A percentile compares a stretch with the other conserved stretches of the same genome.
These are phyloP conservation scores for Grammomys dolichurus DNA, from an alignment of 2,113 vertebrate species.

Conservation along the genomic window DNA sequence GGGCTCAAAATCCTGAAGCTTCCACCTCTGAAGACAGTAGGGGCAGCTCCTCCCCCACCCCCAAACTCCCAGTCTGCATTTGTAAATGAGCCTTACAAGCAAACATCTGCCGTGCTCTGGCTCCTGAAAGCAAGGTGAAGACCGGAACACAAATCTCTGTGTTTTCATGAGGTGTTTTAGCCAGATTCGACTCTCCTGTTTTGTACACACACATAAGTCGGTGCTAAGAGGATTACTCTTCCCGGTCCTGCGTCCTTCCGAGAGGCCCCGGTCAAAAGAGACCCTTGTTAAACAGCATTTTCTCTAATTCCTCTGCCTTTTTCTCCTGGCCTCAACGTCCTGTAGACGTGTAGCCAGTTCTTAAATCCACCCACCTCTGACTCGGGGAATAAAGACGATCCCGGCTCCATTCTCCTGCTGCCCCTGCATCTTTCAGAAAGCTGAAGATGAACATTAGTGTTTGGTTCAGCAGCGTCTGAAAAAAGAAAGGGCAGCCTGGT, in stretches of 20 bases:
- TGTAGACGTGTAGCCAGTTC: conserved; percentile 74
- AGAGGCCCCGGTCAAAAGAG: conserved; percentile 86
- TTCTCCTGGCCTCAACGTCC: conserved; percentile 79
- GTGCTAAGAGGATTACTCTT: conserved; percentile 89
- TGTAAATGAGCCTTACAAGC: conserved; percentile 67
- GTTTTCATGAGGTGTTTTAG: conserved; percentile 87
- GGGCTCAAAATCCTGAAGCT: neutral
- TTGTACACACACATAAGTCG: conserved; percentile 88
- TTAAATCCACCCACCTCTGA: conserved; percentile 81
- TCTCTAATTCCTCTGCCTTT: conserved; percentile 86
- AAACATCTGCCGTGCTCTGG: conserved; percentile 80
- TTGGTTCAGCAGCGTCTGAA: conserved; percentile 90
- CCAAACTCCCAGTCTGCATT: neutral
- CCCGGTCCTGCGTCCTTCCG: conserved; percentile 74
- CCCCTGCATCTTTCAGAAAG: conserved; percentile 86
- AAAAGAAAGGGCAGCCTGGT: conserved; percentile 86
- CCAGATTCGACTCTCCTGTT: conserved; percentile 87
- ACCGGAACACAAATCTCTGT: conserved; percentile 83
- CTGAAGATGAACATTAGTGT: conserved; percentile 87
- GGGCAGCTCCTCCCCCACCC: neutral
- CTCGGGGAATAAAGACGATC: conserved; percentile 75
- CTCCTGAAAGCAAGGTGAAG: conserved; percentile 70
- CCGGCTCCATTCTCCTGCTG: conserved; percentile 69
- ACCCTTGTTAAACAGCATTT: conserved; percentile 87
- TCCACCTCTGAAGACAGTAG: neutral